Evolutionary conservation across 2,888 invertebrate genomes (phyloP), one percentile per base, ranked within the genome.

Genomic region (Dexiosoma caninum): DNA sequence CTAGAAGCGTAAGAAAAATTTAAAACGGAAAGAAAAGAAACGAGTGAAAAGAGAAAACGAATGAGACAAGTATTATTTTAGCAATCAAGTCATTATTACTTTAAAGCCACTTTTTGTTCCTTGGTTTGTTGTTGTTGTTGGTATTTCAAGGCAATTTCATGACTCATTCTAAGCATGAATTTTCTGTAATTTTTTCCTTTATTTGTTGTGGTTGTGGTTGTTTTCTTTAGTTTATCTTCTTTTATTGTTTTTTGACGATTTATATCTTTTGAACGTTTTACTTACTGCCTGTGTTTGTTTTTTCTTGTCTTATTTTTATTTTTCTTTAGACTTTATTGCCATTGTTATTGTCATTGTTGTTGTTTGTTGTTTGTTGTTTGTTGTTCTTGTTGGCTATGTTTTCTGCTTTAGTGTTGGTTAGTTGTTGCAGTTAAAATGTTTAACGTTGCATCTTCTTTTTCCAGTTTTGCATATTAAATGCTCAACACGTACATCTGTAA

Each of bases 81-180:
- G 55, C 74, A 40, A 37, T 27, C 60, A 62, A 62, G 46, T 57
- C 42, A 32, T 49, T 27, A 62, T 76, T 69, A 59, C 55, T 23
- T 57, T 53, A 12, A 66, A 71, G 49, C 70, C 62, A 57, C 59
- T 72, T 78, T 67, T 71, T 51, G 19, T 59, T 72, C 59, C 21
- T 5, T 19, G n/a, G n/a, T n/a, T n/a, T n/a, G n/a, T n/a, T n/a
- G n/a, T n/a, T n/a, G n/a, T n/a, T n/a, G n/a, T n/a, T n/a, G 10
- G 46, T 35, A 23, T 8, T 40, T 62, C 14, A 67, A 67, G 55
- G 42, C 57, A 70, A 42, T 70, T 62, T 51, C 62, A 77, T 81
- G 80, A 80, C 75, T 80, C 80, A 80, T 80, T 80, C 75, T 40
- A 42, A 60, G 44, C 80, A 75, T 71, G 80, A 77, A 51, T 70